Conservation (phyloP, 1,140 invertebrate genomes). For the Heliconius congener region DNA sequence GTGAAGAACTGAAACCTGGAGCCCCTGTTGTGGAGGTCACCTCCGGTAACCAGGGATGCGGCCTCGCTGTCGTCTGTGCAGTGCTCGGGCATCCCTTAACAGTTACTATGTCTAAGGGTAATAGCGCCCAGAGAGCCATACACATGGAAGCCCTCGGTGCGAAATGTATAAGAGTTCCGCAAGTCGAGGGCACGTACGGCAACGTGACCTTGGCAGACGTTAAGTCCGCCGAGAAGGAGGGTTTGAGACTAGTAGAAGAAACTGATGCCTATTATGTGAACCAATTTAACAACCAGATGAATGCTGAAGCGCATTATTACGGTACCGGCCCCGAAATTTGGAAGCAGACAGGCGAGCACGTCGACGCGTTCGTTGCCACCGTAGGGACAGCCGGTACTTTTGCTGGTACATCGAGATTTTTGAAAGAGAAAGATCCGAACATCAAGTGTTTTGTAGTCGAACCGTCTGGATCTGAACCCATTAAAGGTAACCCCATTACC, state of each 20-base stretch:
- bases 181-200: constrained; percentile 72
- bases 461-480: constrained; percentile 63
- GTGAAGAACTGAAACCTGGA: constrained; percentile 61
- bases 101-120: constrained; percentile 69
- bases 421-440: constrained; percentile 66
- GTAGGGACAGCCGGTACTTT: constrained; percentile 71
- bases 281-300: constrained; percentile 64
- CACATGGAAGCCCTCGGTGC: constrained; percentile 74
- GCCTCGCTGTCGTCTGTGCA: constrained; percentile 69
- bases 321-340: constrained; percentile 72
- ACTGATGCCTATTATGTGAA: constrained; percentile 66
- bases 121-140: constrained; percentile 67
- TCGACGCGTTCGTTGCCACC: constrained; percentile 67
- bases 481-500: constrained; percentile 60
- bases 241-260: constrained; percentile 53
- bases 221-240: constrained; percentile 56
- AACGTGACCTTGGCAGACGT: constrained; percentile 69
- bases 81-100: constrained; percentile 65
- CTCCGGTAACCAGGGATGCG: constrained; percentile 72
- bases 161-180: constrained; percentile 64
- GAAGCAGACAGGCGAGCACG: constrained; percentile 66
- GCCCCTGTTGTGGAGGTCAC: constrained; percentile 66
- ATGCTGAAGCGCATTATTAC: constrained; percentile 58
- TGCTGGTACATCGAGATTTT: constrained; percentile 60
- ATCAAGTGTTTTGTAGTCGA: constrained; percentile 62